Base-by-base conservation (phyloP, 2,797 vertebrate genomes). In the Menidia menidia region DNA sequence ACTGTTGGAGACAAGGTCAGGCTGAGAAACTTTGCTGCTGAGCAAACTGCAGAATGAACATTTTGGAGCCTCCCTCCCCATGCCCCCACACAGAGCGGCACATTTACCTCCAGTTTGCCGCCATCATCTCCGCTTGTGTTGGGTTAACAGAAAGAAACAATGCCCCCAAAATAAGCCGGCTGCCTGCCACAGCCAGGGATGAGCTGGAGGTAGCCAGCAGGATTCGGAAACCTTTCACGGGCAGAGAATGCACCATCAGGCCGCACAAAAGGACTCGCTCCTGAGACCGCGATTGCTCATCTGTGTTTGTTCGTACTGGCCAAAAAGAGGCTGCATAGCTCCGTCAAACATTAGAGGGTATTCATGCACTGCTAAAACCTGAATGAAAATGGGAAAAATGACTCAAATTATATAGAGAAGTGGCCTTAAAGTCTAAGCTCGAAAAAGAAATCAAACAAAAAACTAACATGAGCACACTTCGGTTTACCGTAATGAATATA, bases 1-100 rank as follows among this genome's bases (percentile, higher is more conserved):
- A 71, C 44, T 47, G 16, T 30, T 39, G 8, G 66, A 70, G 68
- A 73, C 71, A 59, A 85, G 81, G 87, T 87, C 79, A 83, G 35
- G 55, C 59, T 30, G 42, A 33, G 35, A 71, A 1, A 45, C 54
- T 65, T 57, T 75, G 59, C 47, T 66, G 52, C 67, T 33, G 62
- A 78, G 58, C 19, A 51, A 51, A 39, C 50, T 0, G 43, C 44
- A 52, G 64, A 77, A 80, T 56, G 39, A 75, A 63, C 47, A 43
- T 31, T 50, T 39, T 42, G 53, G 18, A 73, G 66, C 57, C 58
- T 67, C 31, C 57, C 67, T 57, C 32, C 32, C 47, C n/a, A 48
- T 1, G 2, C 47, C 45, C 41, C 61, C 32, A 30, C 39, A 5
- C 12, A 76, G 19, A 52, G 43, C 70, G 9, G 58, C 2, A 47